Base-by-base conservation (phyloP, 2,113 vertebrate genomes). In the Siniperca chuatsi region DNA sequence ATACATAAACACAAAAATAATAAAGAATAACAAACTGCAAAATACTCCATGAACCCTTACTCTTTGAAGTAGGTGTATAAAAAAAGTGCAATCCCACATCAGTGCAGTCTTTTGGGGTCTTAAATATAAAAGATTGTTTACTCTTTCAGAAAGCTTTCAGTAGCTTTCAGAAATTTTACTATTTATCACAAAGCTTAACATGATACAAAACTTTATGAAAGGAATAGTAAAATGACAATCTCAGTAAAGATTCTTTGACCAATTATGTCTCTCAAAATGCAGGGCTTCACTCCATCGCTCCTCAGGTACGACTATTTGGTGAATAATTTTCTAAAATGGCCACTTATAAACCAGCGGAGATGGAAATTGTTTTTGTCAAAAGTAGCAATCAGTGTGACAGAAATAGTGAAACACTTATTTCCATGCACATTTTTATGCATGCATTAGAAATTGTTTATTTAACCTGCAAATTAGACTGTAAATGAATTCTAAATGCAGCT, bases 61-160 rank as follows among this genome's bases (percentile, higher is more conserved):
- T n/a, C 89, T 92, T 89, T 89, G 85, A 94, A 91, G 88, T 84
- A 65, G 64, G 54, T 73, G 62, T 25, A 68, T 20, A 18, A 73
- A 82, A 88, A 90, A 74, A 87, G 79, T 76, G 37, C 66, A 84
- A 29, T 71, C 46, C 61, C 61, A 76, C 79, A 83, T 89, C 64
- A 78, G 15, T 55, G 9, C 42, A 75, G 84, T 58, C 65, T 78
- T 75, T 54, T 58, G 7, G 7, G n/a, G 4, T 81, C 62, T 86
- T 64, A 55, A 65, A 85, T 83, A 68, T 80, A 54, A 87, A 82
- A 75, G 68, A 57, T 40, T 58, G 65, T 87, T 85, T 75, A 76
- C 35, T 52, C 60, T 61, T 8, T n/a, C n/a, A n/a, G n/a, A n/a
- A n/a, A n/a, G n/a, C n/a, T n/a, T n/a, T n/a, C n/a, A 29, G 29